A percentile compares a stretch with the other conserved stretches of the same genome.
Conservation (phyloP, 2,797 vertebrate genomes). For the Enteromius trimaculatus region DNA sequence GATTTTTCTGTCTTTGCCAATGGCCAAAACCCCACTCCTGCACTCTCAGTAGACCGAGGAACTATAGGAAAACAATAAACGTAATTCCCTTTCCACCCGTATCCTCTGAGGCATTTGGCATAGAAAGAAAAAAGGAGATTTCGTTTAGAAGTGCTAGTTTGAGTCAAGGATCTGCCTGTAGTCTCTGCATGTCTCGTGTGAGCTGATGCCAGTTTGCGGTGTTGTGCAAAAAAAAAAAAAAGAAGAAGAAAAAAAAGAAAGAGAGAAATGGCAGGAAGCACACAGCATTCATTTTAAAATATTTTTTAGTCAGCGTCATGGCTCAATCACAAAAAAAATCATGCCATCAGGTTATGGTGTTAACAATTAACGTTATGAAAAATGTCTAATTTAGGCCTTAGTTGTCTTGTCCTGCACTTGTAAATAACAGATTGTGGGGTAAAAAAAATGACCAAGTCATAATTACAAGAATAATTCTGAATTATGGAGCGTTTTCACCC, state of each 20-base stretch:
- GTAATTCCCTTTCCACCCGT: slow-evolving; percentile 62
- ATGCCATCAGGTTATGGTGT: neutral
- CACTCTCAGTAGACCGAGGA: slow-evolving; percentile 67
- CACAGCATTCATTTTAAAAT: neutral
- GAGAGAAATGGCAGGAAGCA: slow-evolving; percentile 12
- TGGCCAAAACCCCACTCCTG: slow-evolving; percentile 73
- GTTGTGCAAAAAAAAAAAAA: slow-evolving; percentile 30
- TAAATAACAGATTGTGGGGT: slow-evolving; percentile 81
- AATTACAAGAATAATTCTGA: too few species aligned
- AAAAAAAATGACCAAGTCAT: too few species aligned
- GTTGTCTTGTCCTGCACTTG: slow-evolving; percentile 81
- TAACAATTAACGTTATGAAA: neutral
- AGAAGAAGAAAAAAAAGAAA: neutral
- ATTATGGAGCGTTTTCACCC: too few species aligned
- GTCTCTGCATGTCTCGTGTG: slow-evolving; percentile 65
- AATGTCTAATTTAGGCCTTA: slow-evolving; percentile 60
- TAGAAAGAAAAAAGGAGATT: slow-evolving; percentile 35
- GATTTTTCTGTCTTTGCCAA: slow-evolving; percentile 66
- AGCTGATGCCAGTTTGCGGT: slow-evolving; percentile 57
- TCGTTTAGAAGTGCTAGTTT: slow-evolving; percentile 70
- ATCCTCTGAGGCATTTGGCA: slow-evolving; percentile 36
- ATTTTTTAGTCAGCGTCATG: neutral
- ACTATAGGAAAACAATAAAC: slow-evolving; percentile 72
- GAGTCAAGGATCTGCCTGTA: slow-evolving; percentile 60
- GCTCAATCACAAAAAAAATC: neutral